Base-by-base conservation (phyloP, 2,888 invertebrate genomes). In the Hypena proboscidalis region DNA sequence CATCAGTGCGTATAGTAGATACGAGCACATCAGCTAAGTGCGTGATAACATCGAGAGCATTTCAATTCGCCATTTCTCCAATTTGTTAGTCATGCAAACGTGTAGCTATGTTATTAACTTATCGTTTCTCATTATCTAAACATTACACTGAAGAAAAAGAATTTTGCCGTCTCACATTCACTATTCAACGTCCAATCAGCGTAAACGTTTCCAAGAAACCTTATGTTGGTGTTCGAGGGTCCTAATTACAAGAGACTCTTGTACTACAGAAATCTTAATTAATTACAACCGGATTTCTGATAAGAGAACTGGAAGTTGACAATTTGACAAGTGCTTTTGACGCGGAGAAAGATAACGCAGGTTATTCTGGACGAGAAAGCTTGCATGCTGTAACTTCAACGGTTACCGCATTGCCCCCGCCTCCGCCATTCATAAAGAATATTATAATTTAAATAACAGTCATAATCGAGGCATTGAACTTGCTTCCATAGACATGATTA, bases 381-480 rank as follows among this genome's bases (percentile, higher is more conserved):
- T 70, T 50, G 31, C 40, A 52, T 46, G 40, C 25, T 49, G 58
- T 58, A 59, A 62, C 58, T 48, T 17, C 40, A 43, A 50, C 61
- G 68, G 62, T 81, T 77, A 79, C 77, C 67, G 54, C 44, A 74
- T 81, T 67, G 70, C 70, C 37, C 32, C 38, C 59, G 49, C 59
- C 57, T 58, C 64, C 70, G 60, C 71, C 75, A 75, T 77, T 76
- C 78, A 76, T 70, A 77, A 70, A 77, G 66, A 80, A 82, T 75
- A 79, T 77, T 80, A 81, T 82, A 83, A 80, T 83, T 84, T 78
- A 71, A 80, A 81, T 83, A 85, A 83, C 77, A 79, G 77, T 77
- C 83, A 83, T 87, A 86, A 89, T 85, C 80, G 80, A 90, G 85
- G 78, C 90, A 90, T 86, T 90, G 90, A 90, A 90, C 90, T 89